phyloP scores from a whole-genome alignment of 2,113 vertebrate genomes.

The Pardalotus punctatus region DNA sequence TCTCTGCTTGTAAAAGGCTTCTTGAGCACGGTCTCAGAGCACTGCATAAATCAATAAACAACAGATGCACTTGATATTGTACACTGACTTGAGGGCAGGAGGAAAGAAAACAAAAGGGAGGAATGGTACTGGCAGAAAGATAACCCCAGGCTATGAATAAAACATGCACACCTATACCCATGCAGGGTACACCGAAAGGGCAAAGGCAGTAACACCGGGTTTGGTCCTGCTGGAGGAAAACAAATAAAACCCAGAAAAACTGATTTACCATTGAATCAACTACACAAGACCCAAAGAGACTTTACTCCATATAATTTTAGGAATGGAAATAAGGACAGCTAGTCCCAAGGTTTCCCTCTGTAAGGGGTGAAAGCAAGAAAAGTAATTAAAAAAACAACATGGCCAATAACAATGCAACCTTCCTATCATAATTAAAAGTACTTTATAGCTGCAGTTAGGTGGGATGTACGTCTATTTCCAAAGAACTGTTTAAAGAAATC shows the following conservation, averaged over 20 bases:
- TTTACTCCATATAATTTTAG: not conserved
- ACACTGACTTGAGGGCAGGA: conserved; percentile 20
- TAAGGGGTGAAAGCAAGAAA: not conserved
- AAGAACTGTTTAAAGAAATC: not conserved
- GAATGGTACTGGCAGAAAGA: not conserved
- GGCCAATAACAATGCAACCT: not conserved
- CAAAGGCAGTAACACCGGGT: not conserved
- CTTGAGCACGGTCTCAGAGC: conserved; percentile 1
- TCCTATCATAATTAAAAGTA: not conserved
- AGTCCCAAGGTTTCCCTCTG: not conserved
- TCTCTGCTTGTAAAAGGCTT: conserved; percentile 32
- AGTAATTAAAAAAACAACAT: not conserved
- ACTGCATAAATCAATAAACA: conserved; percentile 52
- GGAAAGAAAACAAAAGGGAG: not conserved
- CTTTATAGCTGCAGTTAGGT: not conserved
- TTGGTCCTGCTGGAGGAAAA: not conserved
- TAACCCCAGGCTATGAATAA: not conserved
- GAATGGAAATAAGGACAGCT: not conserved
- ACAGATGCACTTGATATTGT: conserved; percentile 20
- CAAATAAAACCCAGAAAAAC: not conserved
- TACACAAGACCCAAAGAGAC: not conserved
- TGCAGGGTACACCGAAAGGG: not conserved
- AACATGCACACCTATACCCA: not conserved
- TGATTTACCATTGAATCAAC: not conserved
- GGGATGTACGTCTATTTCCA: not conserved